Conservation (phyloP, 2,797 vertebrate genomes). For the Okamejei kenojei region DNA sequence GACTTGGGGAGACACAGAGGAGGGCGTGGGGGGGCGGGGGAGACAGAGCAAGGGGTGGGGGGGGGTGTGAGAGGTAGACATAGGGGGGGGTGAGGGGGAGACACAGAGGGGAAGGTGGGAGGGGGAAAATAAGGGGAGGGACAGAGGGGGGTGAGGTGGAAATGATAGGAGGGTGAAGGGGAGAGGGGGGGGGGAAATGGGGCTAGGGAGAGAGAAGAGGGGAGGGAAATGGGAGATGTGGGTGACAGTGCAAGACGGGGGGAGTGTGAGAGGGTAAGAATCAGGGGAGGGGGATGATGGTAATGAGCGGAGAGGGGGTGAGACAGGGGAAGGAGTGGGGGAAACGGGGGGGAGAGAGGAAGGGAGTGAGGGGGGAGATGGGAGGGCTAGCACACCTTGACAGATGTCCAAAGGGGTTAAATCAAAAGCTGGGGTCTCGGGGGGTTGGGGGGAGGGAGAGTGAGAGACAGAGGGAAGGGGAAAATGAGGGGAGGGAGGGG, state of each 20-base stretch:
- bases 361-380: too few species aligned
- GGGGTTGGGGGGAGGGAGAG: background rate
- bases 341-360: background rate
- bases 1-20: background rate
- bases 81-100: too few species aligned
- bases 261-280: background rate
- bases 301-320: background rate
- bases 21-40: background rate
- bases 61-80: too few species aligned
- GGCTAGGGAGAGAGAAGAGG: background rate
- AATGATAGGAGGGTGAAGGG: too few species aligned
- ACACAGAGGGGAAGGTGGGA: too few species aligned
- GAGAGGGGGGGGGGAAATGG: background rate
- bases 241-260: background rate
- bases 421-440: background rate
- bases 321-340: background rate
- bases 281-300: background rate
- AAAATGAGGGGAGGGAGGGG: background rate
- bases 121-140: too few species aligned
- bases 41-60: too few species aligned
- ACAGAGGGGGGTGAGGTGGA: background rate
- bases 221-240: background rate
- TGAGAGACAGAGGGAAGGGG: too few species aligned
- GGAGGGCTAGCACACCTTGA: too few species aligned
- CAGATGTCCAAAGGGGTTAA: too few species aligned